Evolutionary conservation across 2,113 vertebrate species (phyloP), one percentile per base, ranked within the genome.

Genomic region (Prochilodus magdalenae): DNA sequence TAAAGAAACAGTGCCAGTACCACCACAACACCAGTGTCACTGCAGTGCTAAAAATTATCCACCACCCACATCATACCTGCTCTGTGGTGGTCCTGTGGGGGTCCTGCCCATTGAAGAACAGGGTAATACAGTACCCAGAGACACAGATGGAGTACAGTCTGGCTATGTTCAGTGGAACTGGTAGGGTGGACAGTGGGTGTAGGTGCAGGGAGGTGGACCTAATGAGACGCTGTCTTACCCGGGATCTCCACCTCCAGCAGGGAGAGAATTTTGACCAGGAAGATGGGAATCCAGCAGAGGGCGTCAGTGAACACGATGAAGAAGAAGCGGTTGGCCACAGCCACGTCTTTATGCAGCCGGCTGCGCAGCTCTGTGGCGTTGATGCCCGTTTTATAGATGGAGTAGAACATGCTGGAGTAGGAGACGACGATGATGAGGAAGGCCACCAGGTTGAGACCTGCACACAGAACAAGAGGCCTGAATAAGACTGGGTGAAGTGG

Each of bases 281-380:
- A 96, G 83, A 94, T 93, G 26, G 87, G 88, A 85, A 96, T 96
- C 96, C 97, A 99, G 94, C 95, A 97, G 95, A 96, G 96, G 94
- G 96, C 95, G 81, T 97, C 94, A 90, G 95, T 96, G 94, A 96
- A 95, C 92, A 96, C 94, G 4, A 93, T 94, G 88, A 94, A 94
- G 91, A 96, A 96, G 87, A 94, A 94, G 33, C 93, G 73, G 77
- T 91, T 95, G 77, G 92, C 93, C 69, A 95, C 85, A 0, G 90
- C 92, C 73, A 93, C 93, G 18, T 95, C 94, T 74, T 82, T 92
- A 85, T 88, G 83, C 69, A 94, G 88, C 29, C 91, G 83, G 87
- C 85, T 94, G 69, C 89, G 93, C 82, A 93, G 57, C 76, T 96
- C 89, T 4, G 90, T 87, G 8, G 92, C 93, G 18, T 93, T 94